phyloP scores from a whole-genome alignment of 1,140 invertebrate species.

The Cecropterus lyciades region DNA sequence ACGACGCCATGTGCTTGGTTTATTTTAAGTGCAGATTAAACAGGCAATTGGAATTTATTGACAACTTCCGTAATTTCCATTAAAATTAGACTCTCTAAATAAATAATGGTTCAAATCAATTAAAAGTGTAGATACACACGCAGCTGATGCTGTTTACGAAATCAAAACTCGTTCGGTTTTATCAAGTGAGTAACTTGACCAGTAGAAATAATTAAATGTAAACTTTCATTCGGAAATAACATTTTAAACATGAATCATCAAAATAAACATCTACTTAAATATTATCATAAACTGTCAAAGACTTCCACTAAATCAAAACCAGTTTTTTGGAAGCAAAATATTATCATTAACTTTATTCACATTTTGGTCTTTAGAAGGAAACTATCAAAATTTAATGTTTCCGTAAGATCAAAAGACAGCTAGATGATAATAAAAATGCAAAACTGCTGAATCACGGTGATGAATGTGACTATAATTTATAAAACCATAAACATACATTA shows the following conservation, averaged over 20 bases:
- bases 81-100: too few relatives aligned
- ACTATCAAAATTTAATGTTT: constrained; percentile 25
- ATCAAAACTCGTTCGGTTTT: background rate
- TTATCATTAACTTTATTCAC: constrained; percentile 11
- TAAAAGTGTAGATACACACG: background rate
- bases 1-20: background rate
- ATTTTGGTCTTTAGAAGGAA: constrained; percentile 4
- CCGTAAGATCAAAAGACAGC: constrained; percentile 22
- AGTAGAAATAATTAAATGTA: constrained; percentile 3
- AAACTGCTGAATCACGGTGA: background rate
- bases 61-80: too few relatives aligned
- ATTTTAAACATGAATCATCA: background rate
- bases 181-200: background rate
- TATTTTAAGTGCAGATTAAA: too few relatives aligned
- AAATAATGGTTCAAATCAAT: background rate
- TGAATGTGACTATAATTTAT: background rate
- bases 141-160: background rate
- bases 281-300: background rate
- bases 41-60: too few relatives aligned
- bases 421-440: constrained; percentile 4
- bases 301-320: constrained; percentile 6
- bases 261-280: constrained; percentile 2
- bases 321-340: constrained; percentile 19
- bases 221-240: constrained; percentile 10
- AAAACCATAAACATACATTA: background rate